A percentile compares a stretch with the other conserved stretches of the same genome.
These are phyloP conservation scores for Monopis laevigella DNA, from an alignment of 2,888 invertebrate species.

Conservation along the genomic window DNA sequence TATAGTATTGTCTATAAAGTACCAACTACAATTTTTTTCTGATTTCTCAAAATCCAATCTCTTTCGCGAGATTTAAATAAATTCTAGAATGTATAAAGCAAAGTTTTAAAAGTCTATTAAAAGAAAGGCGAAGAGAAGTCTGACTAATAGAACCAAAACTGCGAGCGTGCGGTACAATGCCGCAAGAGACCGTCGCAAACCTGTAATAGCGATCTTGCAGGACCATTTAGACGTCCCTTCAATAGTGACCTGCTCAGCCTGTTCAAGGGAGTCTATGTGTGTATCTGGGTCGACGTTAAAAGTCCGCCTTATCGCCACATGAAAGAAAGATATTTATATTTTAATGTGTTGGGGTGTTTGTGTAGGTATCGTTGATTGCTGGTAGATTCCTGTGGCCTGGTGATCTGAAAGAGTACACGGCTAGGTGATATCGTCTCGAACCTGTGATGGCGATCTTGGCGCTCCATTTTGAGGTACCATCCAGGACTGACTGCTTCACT, in stretches of 20 bases:
- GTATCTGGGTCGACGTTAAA: slow-evolving; percentile 97
- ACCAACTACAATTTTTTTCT: too few species aligned
- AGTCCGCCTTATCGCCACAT: slow-evolving; percentile 83
- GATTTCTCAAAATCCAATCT: too few species aligned
- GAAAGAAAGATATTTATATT: slow-evolving; percentile 57
- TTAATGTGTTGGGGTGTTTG: slow-evolving; percentile 42
- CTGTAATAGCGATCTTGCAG: slow-evolving; percentile 99
- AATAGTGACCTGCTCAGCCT: slow-evolving; percentile 97
- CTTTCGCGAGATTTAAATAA: neutral
- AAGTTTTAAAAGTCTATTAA: neutral
- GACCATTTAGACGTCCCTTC: slow-evolving; percentile 99
- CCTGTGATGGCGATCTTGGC: slow-evolving; percentile 99
- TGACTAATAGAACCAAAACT: slow-evolving; percentile 63
- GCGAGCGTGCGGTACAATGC: slow-evolving; percentile 63
- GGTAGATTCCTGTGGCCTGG: slow-evolving; percentile 17
- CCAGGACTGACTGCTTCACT: slow-evolving; percentile 98
- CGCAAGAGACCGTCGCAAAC: slow-evolving; percentile 74
- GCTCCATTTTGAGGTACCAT: slow-evolving; percentile 99
- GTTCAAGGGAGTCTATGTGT: slow-evolving; percentile 97
- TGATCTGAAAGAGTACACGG: slow-evolving; percentile 14
- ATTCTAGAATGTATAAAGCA: neutral
- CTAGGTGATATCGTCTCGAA: slow-evolving; percentile 68
- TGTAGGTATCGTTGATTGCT: slow-evolving; percentile 27
- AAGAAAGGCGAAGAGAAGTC: slow-evolving; percentile 50
- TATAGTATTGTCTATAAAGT: too few species aligned